Percentiles rank a stretch among this genome's conserved stretches.
phyloP scores from a whole-genome alignment of 2,797 vertebrate species.

The Cossypha polioptera region DNA sequence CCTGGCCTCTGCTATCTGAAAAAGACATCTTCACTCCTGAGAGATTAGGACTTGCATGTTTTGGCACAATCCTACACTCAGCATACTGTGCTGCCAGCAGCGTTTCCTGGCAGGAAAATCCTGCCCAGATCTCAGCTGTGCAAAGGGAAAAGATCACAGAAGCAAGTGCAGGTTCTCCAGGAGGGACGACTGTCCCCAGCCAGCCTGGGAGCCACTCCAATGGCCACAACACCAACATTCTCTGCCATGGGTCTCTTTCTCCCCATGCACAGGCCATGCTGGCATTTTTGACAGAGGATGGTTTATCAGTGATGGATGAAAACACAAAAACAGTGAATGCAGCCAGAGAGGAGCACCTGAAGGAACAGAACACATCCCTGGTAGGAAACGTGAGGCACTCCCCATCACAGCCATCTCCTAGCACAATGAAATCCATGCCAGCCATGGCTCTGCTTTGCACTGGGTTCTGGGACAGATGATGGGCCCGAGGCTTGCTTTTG shows the following conservation, averaged over 20 bases:
- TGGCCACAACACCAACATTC: not conserved
- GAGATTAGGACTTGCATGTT: not conserved
- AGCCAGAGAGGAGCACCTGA: not conserved
- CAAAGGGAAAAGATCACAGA: not conserved
- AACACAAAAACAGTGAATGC: not conserved
- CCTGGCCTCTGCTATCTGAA: not conserved
- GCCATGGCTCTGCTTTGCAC: not conserved
- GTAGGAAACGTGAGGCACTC: not conserved
- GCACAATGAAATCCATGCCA: not conserved
- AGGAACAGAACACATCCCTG: rapidly evolving
- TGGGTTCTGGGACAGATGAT: not conserved
- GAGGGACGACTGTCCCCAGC: not conserved
- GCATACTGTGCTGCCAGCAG: not conserved
- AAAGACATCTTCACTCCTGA: not conserved
- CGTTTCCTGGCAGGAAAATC: not conserved
- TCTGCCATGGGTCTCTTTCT: not conserved
- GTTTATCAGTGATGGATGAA: not conserved
- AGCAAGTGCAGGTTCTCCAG: not conserved
- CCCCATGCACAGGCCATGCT: not conserved
- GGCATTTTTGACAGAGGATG: not conserved
- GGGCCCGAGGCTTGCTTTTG: not conserved
- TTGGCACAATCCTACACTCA: not conserved
- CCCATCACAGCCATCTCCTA: not conserved
- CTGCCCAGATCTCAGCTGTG: not conserved
- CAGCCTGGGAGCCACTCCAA: not conserved